A percentile compares a stretch with the other conserved stretches of the same genome.
These are phyloP conservation scores for Danio tinwini DNA, from an alignment of 2,797 vertebrate species.

Conservation along the genomic window DNA sequence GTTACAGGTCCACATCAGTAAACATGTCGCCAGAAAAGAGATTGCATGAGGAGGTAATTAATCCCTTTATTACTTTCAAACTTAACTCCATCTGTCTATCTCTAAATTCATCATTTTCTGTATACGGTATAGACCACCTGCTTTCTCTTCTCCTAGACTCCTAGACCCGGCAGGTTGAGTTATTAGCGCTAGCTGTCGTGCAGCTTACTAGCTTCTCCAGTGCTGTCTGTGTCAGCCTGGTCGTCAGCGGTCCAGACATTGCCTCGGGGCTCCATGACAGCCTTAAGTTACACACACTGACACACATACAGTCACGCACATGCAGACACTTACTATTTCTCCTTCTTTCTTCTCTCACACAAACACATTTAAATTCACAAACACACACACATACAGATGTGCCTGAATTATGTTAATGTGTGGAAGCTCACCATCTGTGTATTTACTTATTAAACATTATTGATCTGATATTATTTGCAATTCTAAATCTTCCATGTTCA, in stretches of 20 bases:
- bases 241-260: conserved; percentile 55
- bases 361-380: conserved; percentile 10
- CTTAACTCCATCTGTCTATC: conserved; percentile 8
- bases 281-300: conserved; percentile 22
- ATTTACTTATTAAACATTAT: conserved; percentile 40
- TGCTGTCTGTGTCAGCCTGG: conserved; percentile 48
- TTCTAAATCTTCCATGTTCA: conserved; percentile 14
- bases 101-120: not conserved
- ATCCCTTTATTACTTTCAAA: not conserved
- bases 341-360: not conserved
- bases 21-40: too few relatives aligned
- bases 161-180: conserved; percentile 45
- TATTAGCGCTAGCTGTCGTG: conserved; percentile 48
- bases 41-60: too few relatives aligned
- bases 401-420: conserved; percentile 22
- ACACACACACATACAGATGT: conserved; percentile 26
- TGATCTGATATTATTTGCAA: conserved; percentile 42
- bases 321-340: conserved; percentile 13
- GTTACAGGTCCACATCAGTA: too few relatives aligned
- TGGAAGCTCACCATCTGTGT: conserved; percentile 39
- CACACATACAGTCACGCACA: conserved; percentile 29
- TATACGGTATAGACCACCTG: conserved; percentile 24
- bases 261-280: conserved; percentile 49
- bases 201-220: conserved; percentile 43
- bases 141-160: conserved; percentile 5